phyloP scores from a whole-genome alignment of 2,797 vertebrate species.

The Ceryle rudis region DNA sequence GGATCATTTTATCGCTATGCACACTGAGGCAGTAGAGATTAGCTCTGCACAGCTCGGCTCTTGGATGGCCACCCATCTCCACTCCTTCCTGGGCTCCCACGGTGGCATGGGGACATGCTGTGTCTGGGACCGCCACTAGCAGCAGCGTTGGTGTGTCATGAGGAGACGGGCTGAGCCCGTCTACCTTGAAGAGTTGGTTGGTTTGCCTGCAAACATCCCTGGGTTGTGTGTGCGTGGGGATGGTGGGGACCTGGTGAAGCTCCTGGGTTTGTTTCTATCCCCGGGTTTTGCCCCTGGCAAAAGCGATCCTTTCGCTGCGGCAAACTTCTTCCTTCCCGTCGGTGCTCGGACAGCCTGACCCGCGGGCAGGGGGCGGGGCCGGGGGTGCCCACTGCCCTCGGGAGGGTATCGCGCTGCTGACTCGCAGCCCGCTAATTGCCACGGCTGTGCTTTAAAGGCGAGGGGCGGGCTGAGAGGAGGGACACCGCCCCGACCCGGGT shows the following conservation, averaged over 20 bases:
- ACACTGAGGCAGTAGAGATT: neutral
- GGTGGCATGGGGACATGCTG: fast-evolving
- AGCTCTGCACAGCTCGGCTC: neutral
- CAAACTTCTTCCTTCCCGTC: too few relatives aligned
- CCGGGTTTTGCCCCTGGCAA: neutral
- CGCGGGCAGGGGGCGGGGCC: fast-evolving
- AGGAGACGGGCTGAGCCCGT: neutral
- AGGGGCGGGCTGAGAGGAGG: neutral
- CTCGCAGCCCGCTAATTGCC: neutral
- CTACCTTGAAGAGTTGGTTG: fast-evolving
- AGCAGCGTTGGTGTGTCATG: neutral
- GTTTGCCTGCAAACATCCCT: neutral
- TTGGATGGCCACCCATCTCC: fast-evolving
- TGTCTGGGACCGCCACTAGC: neutral
- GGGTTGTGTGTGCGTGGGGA: neutral
- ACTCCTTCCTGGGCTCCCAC: neutral
- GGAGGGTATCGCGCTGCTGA: fast-evolving
- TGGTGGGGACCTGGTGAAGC: too few relatives aligned
- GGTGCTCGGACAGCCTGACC: neutral
- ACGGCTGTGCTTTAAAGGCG: neutral
- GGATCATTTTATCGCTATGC: neutral
- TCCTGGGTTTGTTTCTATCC: neutral
- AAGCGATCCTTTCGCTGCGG: fast-evolving
- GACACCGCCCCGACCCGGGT: neutral
- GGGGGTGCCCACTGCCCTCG: neutral